phyloP scores from a whole-genome alignment of 1,140 invertebrate species.

The Tachypleus tridentatus region DNA sequence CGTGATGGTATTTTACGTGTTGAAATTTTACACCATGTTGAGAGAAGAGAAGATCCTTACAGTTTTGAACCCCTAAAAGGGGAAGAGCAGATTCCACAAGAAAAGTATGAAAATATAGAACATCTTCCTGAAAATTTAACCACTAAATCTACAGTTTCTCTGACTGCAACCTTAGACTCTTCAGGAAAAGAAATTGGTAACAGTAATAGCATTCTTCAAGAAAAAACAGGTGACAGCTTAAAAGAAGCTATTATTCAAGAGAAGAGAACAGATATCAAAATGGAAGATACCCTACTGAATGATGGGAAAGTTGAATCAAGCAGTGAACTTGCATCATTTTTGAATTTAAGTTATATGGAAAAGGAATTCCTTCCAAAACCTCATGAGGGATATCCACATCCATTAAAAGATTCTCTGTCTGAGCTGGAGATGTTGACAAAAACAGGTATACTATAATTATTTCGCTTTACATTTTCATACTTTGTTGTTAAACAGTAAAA shows the following conservation, averaged over 20 bases:
- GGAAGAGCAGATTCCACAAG: neutral
- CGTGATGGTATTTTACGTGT: conserved; percentile 87
- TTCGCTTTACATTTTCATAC: conserved; percentile 3
- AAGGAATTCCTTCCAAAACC: neutral
- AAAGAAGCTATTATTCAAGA: neutral
- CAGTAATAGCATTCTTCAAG: neutral
- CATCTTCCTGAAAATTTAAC: neutral
- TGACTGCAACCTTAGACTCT: neutral
- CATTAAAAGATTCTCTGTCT: conserved; percentile 13
- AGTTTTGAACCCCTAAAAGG: neutral
- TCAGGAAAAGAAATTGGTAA: neutral
- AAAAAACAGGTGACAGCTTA: neutral
- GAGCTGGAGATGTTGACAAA: conserved; percentile 18
- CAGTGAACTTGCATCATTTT: conserved; percentile 1
- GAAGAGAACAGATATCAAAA: conserved; percentile 36
- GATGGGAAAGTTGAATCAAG: conserved; percentile 10
- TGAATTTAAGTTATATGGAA: neutral
- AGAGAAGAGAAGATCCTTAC: neutral
- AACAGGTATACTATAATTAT: conserved; percentile 9
- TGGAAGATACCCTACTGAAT: conserved; percentile 48
- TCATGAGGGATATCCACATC: conserved; percentile 17
- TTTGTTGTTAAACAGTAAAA: neutral
- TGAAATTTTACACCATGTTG: conserved; percentile 72
- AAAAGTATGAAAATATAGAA: too few relatives aligned
- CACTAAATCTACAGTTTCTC: neutral